Evolutionary conservation across 2,888 invertebrate species (phyloP).

Genomic region (Lissocephala sabroskyi): DNA sequence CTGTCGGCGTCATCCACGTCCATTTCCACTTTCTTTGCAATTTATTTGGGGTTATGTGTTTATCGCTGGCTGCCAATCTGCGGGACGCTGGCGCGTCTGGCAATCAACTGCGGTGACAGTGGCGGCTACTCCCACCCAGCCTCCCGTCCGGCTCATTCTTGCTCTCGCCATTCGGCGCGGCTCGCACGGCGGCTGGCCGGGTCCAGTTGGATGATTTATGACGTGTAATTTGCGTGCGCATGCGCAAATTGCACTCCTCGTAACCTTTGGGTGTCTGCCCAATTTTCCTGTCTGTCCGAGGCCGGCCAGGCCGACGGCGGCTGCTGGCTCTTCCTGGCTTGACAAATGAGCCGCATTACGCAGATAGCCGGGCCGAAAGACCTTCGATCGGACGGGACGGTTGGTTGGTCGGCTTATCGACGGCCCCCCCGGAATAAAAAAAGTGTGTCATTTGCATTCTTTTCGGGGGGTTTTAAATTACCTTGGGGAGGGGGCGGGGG

Average conservation of each 20-base stretch:
- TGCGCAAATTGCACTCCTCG: conserved; percentile 49
- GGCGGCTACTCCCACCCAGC: conserved; percentile 45
- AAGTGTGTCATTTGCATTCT: conserved; percentile 59
- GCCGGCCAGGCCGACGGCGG: too few relatives aligned
- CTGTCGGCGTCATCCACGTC: conserved; percentile 10
- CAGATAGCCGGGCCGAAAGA: not conserved
- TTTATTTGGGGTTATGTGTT: conserved; percentile 52
- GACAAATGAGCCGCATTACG: conserved; percentile 1
- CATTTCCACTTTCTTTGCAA: conserved; percentile 56
- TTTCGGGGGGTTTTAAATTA: conserved; percentile 35
- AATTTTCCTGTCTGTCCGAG: not conserved
- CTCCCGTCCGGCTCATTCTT: too few relatives aligned
- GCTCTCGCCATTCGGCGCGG: too few relatives aligned
- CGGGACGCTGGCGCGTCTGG: conserved; percentile 16
- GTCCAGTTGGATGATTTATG: conserved; percentile 49
- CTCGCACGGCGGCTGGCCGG: too few relatives aligned
- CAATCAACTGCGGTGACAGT: conserved; percentile 52
- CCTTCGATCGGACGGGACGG: too few relatives aligned
- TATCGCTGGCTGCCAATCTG: conserved; percentile 54
- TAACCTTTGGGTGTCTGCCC: conserved; percentile 22
- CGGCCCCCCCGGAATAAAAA: conserved; percentile 14
- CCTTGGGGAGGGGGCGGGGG: not conserved
- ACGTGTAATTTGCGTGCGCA: conserved; percentile 64
- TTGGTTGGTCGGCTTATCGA: too few relatives aligned
- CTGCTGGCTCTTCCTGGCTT: not conserved